Evolutionary conservation across 2,797 vertebrate genomes (phyloP).

Genomic region (Brotogeris chrysoptera): DNA sequence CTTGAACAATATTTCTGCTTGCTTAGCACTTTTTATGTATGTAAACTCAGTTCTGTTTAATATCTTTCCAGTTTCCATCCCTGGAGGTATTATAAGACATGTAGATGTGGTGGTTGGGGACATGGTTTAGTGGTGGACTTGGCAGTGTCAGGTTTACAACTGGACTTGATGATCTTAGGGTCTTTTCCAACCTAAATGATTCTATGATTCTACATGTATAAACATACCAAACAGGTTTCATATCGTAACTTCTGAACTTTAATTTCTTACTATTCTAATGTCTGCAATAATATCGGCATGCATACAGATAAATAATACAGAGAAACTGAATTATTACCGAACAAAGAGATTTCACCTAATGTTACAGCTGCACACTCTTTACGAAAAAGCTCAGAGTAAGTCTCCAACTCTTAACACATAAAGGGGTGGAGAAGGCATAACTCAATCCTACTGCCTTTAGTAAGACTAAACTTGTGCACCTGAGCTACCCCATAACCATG

Average conservation of each 20-base stretch:
- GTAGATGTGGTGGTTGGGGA: background rate
- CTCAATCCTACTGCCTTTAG: background rate
- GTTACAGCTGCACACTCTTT: background rate
- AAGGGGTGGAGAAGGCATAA: background rate
- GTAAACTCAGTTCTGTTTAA: background rate
- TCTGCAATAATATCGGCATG: background rate
- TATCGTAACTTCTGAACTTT: background rate
- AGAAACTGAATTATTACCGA: background rate
- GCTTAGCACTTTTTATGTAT: background rate
- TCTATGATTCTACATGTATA: background rate
- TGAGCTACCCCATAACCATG: accelerated
- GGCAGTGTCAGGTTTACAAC: background rate
- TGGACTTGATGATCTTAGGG: background rate
- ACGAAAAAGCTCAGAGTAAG: background rate
- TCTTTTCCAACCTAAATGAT: background rate
- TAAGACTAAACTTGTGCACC: background rate
- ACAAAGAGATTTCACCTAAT: background rate
- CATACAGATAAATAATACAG: background rate
- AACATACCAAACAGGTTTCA: background rate
- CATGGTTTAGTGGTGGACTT: background rate
- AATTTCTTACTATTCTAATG: background rate
- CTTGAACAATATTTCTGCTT: background rate
- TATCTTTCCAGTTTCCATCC: background rate
- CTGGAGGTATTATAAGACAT: background rate
- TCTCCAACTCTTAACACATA: background rate